Evolutionary conservation across 1,140 invertebrate species (phyloP).

Genomic region (Pygmarrhopalites habei): DNA sequence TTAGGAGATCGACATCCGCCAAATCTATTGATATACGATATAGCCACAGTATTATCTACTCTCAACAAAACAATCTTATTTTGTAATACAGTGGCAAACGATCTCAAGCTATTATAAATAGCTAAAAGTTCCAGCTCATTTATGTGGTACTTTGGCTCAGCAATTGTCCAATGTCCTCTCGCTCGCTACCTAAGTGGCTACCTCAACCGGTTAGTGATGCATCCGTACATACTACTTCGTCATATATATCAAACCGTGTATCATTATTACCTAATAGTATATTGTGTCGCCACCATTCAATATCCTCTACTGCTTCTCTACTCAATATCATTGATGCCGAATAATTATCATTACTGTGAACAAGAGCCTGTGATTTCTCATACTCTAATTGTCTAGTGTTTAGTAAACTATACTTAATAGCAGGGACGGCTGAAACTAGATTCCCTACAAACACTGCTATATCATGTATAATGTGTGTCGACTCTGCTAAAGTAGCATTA

Average conservation of each 20-base stretch:
- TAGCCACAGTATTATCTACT: conserved; percentile 15
- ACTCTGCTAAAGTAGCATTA: neutral
- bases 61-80: neutral
- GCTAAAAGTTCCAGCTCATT: conserved; percentile 24
- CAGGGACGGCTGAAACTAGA: conserved; percentile 18
- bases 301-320: neutral
- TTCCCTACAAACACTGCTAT: conserved; percentile 1
- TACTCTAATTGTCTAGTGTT: conserved; percentile 23
- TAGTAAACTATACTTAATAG: conserved; percentile 15
- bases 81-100: neutral
- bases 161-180: neutral
- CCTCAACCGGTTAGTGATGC: conserved; percentile 16
- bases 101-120: neutral
- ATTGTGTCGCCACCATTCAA: conserved; percentile 24
- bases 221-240: conserved; percentile 2
- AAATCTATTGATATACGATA: conserved; percentile 17
- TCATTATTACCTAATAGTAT: neutral
- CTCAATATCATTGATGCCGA: conserved; percentile 4
- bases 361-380: neutral
- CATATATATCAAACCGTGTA: neutral
- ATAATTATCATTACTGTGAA: neutral
- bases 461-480: neutral
- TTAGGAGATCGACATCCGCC: neutral
- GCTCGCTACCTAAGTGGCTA: neutral
- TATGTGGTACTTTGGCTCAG: neutral